Evolutionary conservation across 1,140 invertebrate genomes (phyloP).

Genomic region (Condylostylus longicornis): DNA sequence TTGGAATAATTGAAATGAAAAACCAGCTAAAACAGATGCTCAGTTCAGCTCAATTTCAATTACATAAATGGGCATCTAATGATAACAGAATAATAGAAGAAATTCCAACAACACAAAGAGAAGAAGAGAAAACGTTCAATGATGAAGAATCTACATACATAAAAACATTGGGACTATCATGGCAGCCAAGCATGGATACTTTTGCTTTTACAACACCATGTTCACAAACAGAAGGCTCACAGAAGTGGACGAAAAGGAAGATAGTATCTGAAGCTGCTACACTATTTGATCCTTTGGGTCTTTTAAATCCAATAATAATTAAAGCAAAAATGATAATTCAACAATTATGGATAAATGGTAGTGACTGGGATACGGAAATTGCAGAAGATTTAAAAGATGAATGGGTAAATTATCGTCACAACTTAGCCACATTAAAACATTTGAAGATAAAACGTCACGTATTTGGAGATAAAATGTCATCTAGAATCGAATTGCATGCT

Average conservation of each 20-base stretch:
- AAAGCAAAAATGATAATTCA: constrained; percentile 30
- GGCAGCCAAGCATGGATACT: constrained; percentile 17
- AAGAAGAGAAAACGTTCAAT: no score
- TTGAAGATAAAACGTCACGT: constrained; percentile 4
- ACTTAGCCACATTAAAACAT: constrained; percentile 9
- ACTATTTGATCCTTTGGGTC: constrained; percentile 28
- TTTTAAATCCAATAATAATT: constrained; percentile 22
- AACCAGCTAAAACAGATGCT: constrained; percentile 16
- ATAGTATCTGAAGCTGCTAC: constrained; percentile 18
- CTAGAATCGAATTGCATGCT: constrained; percentile 17
- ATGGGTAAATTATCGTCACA: constrained; percentile 11
- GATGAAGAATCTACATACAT: no score
- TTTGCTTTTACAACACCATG: constrained; percentile 5
- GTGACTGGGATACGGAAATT: constrained; percentile 21
- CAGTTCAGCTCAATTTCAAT: constrained; percentile 11
- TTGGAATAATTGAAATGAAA: constrained; percentile 12
- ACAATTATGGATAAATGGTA: constrained; percentile 19
- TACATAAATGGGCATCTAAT: constrained; percentile 25
- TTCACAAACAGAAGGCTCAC: neutral
- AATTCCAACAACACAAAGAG: no score
- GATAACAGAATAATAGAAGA: no score
- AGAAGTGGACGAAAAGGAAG: constrained; percentile 16
- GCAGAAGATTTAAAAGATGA: constrained; percentile 6
- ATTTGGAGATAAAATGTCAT: neutral
- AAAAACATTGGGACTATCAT: constrained; percentile 19